Base-by-base conservation (phyloP, 2,797 vertebrate species). In the Argentina silus region DNA sequence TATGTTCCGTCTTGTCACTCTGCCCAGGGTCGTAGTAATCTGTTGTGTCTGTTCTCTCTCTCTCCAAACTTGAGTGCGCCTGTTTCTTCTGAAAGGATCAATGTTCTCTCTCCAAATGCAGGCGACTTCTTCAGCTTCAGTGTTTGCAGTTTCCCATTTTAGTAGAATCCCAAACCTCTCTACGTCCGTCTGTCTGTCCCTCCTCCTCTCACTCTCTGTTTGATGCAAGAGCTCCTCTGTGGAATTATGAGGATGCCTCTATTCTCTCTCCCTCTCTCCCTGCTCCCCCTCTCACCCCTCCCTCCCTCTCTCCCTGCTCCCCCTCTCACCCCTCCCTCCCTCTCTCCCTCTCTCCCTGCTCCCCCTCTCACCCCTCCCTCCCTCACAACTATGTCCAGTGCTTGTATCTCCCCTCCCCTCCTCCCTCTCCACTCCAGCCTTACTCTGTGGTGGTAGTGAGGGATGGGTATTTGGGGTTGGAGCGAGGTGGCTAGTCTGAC, bases 381-480 rank as follows among this genome's bases (percentile, higher is more conserved):
- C 19, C 87, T 19, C 12, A 65, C 89, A 85, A 64, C 59, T 45
- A 42, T 57, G 53, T 66, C 7, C 23, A n/a, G 55, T 43, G 48
- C 43, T 64, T 15, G 44, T 65, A 56, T 7, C n/a, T 48, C 51
- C 50, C 27, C 67, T 45, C 15, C 44, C 44, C 27, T 9, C 69
- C 45, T 44, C 43, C 44, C 66, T 15, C 51, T 17, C 48, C 23
- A 10, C 6, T n/a, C 57, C 59, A 4, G 3, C 11, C 1, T 23
- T 12, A 7, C 19, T 27, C 21, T 36, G 61, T 72, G 70, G 70
- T 44, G 70, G 64, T 73, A 75, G 61, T 85, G 86, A 86, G 85
- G 87, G 84, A 73, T 74, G 85, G 87, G 88, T 78, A 77, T 74
- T 77, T 70, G 8, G 12, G 70, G 61, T 83, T 59, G 69, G 68